Conservation (phyloP, 2,113 vertebrate species). For the Polypterus senegalus region DNA sequence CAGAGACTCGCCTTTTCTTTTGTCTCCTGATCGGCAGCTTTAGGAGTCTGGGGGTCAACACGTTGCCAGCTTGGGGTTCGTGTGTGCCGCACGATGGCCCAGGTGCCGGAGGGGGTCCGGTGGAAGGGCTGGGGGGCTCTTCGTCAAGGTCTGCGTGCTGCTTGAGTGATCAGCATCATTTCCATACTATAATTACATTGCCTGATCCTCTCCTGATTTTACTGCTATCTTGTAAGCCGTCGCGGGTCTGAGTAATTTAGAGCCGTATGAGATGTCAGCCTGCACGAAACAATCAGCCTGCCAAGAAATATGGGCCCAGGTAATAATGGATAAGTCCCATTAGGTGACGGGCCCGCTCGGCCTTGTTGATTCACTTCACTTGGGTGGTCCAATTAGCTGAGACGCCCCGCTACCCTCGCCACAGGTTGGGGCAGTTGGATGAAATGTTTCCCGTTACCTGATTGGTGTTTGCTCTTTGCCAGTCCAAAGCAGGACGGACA, state of each 20-base stretch:
- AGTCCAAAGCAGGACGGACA: too few relatives aligned
- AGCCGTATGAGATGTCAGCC: constrained; percentile 71
- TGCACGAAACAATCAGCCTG: constrained; percentile 70
- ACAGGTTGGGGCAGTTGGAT: too few relatives aligned
- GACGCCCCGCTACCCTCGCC: too few relatives aligned
- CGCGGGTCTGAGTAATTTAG: constrained; percentile 72
- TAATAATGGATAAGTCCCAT: constrained; percentile 78
- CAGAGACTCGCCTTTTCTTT: too few relatives aligned
- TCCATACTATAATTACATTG: constrained; percentile 93
- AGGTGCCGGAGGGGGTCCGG: constrained; percentile 18
- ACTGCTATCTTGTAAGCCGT: constrained; percentile 66
- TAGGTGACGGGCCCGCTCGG: constrained; percentile 45
- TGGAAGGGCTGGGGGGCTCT: constrained; percentile 30
- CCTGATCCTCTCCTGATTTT: constrained; percentile 76
- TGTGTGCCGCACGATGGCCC: too few relatives aligned
- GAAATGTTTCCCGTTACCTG: too few relatives aligned
- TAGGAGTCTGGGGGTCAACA: constrained; percentile 18
- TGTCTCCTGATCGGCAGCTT: constrained; percentile 2
- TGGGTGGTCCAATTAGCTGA: too few relatives aligned
- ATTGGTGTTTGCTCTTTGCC: too few relatives aligned
- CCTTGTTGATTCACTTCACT: constrained; percentile 32
- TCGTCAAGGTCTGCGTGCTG: constrained; percentile 66
- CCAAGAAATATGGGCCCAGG: constrained; percentile 65
- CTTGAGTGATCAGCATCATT: constrained; percentile 78
- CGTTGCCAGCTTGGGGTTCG: constrained; percentile 2